Conservation (phyloP, 2,888 invertebrate genomes). For the Pseudanteris insignis region DNA sequence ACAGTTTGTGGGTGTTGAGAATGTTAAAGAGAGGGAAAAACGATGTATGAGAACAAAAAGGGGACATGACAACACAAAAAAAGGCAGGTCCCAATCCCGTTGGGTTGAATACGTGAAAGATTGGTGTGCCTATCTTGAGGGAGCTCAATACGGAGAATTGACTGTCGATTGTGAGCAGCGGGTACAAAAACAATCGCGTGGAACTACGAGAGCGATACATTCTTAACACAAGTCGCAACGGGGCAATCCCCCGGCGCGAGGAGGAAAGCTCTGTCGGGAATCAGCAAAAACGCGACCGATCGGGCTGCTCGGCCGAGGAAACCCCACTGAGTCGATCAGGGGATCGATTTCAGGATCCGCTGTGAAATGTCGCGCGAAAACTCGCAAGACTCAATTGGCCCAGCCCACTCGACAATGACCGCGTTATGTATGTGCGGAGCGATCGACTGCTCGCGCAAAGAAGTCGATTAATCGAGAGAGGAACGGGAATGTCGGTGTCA, state of each 20-base stretch:
- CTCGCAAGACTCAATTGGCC: constrained; percentile 22
- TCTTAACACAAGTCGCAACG: constrained; percentile 14
- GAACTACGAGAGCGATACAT: constrained; percentile 14
- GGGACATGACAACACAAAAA: no score
- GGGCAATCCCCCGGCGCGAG: background rate
- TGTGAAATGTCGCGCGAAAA: constrained; percentile 6
- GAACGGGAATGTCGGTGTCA: constrained; percentile 54
- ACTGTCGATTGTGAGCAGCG: constrained; percentile 42
- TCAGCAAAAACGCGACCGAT: constrained; percentile 13
- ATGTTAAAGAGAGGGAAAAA: no score
- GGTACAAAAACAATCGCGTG: constrained; percentile 44
- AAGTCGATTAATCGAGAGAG: constrained; percentile 48
- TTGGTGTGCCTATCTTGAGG: no score
- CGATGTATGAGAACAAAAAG: no score
- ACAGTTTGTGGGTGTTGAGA: no score
- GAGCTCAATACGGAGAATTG: constrained; percentile 43
- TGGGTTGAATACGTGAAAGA: no score
- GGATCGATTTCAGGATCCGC: constrained; percentile 2
- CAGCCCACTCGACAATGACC: constrained; percentile 48
- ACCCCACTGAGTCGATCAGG: background rate
- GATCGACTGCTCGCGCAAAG: constrained; percentile 43
- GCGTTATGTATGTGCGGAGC: constrained; percentile 29
- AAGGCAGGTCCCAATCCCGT: no score
- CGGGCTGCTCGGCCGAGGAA: background rate
- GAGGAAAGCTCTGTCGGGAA: constrained; percentile 6